phyloP scores from a whole-genome alignment of 2,113 vertebrate genomes.

The Upupa epops region DNA sequence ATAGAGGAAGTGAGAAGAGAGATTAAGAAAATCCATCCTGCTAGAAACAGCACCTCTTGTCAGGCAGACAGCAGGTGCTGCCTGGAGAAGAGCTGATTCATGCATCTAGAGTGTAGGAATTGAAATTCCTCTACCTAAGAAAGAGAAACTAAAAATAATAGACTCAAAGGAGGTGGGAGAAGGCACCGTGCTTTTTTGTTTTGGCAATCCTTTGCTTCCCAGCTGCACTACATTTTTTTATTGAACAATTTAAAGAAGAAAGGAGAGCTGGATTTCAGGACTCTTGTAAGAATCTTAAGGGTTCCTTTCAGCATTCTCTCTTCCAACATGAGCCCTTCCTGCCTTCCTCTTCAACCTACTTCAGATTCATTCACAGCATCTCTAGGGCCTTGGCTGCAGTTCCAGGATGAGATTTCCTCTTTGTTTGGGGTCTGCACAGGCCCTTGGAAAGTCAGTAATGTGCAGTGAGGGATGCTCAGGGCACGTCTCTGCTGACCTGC shows the following conservation, averaged over 20 bases:
- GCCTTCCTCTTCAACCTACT: neutral
- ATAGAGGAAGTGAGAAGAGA: constrained; percentile 13
- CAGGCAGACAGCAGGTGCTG: constrained; percentile 62
- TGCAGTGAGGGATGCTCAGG: neutral
- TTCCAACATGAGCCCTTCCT: neutral
- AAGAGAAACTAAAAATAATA: constrained; percentile 26
- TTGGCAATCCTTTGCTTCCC: neutral
- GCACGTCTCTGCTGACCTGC: neutral
- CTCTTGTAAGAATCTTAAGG: neutral
- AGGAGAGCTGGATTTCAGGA: neutral
- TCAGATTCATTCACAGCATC: neutral
- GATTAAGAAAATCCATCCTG: constrained; percentile 64
- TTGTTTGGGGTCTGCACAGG: rapidly evolving
- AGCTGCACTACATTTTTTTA: neutral
- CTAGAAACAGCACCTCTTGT: constrained; percentile 52
- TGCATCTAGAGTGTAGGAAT: constrained; percentile 45
- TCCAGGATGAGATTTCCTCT: neutral
- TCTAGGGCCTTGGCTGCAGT: neutral
- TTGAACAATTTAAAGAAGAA: neutral
- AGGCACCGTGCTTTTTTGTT: neutral
- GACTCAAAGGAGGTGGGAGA: neutral
- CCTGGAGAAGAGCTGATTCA: constrained; percentile 59
- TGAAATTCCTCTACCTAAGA: neutral
- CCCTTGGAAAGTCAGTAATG: neutral
- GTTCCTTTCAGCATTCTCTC: neutral